Base-by-base conservation (phyloP, 2,797 vertebrate species). In the Stomatorhinus walkeri region DNA sequence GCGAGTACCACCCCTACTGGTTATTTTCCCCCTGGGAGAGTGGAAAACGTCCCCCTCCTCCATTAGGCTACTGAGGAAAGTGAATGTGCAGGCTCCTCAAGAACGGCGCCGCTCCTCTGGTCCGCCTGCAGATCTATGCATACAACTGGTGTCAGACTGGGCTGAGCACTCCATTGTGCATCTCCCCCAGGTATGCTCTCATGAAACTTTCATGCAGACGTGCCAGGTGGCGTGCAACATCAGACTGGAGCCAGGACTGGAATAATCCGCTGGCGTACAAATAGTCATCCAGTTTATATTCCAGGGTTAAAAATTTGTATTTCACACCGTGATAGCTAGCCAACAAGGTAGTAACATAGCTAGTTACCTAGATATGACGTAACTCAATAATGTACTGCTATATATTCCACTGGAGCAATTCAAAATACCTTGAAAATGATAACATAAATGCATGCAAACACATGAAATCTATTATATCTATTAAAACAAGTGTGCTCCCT, bases 141-240 rank as follows among this genome's bases (percentile, higher is more conserved):
- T 68, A 49, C 56, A 1, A n/a, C 56, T 24, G 10, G 56, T 24
- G 36, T 87, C 7, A 36, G 54, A 46, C 59, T 4, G 36, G 40
- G 1, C 56, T 61, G 59, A 48, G 36, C 46, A 43, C 86, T 28
- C 8, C 86, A 87, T 64, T 48, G 40, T 48, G 43, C 32, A n/a
- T 24, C 86, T 64, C 86, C 59, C 86, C 40, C 8, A 87, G 54
- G 86, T 14, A 64, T 6, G 8, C 22, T 48, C 59, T 87, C 86
- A 87, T 68, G 54, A 87, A 87, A 64, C 86, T 87, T 87, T 87
- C 6, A 87, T 87, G 52, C 85, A 10, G 85, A 19, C 51, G 52
- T 22, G 52, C 22, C 52, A 36, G 85, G 52, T 32, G 14, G 52
- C 12, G 52, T 43, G 52, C 51, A 56, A 59, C 51, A 87, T 59